Conservation (phyloP, 2,888 invertebrate species). For the Saturnia pavonia region DNA sequence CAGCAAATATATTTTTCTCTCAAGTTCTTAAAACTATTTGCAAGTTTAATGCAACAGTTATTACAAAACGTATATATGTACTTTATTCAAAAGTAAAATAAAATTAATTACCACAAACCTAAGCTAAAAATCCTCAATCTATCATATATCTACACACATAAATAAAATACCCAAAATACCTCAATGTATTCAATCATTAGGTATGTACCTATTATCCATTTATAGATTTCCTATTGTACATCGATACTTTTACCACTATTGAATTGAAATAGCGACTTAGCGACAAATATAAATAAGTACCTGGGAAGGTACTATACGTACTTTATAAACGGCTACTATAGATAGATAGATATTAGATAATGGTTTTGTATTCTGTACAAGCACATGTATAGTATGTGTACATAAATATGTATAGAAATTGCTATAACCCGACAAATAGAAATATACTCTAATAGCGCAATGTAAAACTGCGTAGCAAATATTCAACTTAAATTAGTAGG, state of each 20-base stretch:
- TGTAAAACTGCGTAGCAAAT: slow-evolving; percentile 33
- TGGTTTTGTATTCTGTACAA: not conserved
- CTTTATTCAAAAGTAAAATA: no score
- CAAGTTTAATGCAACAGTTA: no score
- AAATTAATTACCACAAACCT: no score
- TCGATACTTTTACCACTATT: not conserved
- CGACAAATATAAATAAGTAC: not conserved
- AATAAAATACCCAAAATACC: no score
- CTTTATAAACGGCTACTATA: slow-evolving; percentile 10
- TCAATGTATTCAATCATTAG: no score
- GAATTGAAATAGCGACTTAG: not conserved
- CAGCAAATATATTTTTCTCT: no score
- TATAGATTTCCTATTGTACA: not conserved
- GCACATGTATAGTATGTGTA: not conserved
- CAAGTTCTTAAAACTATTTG: no score
- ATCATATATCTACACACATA: no score
- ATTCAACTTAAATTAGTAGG: slow-evolving; percentile 56
- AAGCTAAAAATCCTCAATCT: no score
- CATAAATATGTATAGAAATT: slow-evolving; percentile 50
- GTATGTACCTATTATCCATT: no score
- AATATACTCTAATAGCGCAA: slow-evolving; percentile 45
- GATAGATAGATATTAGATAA: slow-evolving; percentile 23
- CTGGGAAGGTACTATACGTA: slow-evolving; percentile 30
- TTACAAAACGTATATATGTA: no score
- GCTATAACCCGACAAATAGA: slow-evolving; percentile 63